Evolutionary conservation across 2,113 vertebrate genomes (phyloP), one percentile per base, ranked within the genome.

Genomic region (Nibea coibor): DNA sequence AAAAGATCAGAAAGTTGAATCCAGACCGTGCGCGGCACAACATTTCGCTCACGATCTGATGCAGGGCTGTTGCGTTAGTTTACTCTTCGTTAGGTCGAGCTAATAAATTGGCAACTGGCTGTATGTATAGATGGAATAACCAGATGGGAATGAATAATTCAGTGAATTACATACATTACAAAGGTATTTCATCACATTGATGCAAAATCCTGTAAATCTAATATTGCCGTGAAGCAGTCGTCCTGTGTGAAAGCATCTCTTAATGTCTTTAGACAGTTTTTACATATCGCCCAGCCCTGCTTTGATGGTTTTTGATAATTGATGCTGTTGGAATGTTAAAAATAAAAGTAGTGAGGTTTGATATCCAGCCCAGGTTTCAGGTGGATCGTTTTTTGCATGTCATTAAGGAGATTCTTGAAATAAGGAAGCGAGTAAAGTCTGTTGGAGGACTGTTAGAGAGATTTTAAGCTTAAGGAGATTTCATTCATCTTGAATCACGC

Each of bases 121-220:
- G 43, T 10, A 14, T 28, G n/a, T 70, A 10, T 54, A 42, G 22
- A 75, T 31, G 8, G 75, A 75, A 66, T 50, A 78, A 75, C 5
- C 16, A 54, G 51, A 58, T 43, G 48, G 20, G 22, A 67, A 47
- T 24, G 43, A 62, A 22, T 76, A 80, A 79, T 85, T 88, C 74
- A 83, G 56, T 83, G 68, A 88, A 84, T 87, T 84, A 78, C 83
- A 72, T 54, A 17, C 12, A 71, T 16, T n/a, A 54, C 22, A 45
- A 70, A 70, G 35, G 22, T 70, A 51, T 47, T 91, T 80, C 86
- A 87, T 91, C 89, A 89, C 80, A 90, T 86, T 89, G 87, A 89
- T 86, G 83, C 62, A 82, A 86, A 80, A 35, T 64, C n/a, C 22
- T 71, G 42, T 63, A 58, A 75, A 78, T 78, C 65, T 22, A 31